A percentile compares a stretch with the other conserved stretches of the same genome.
phyloP scores from a whole-genome alignment of 2,113 vertebrate species.

The Narcine bancroftii region DNA sequence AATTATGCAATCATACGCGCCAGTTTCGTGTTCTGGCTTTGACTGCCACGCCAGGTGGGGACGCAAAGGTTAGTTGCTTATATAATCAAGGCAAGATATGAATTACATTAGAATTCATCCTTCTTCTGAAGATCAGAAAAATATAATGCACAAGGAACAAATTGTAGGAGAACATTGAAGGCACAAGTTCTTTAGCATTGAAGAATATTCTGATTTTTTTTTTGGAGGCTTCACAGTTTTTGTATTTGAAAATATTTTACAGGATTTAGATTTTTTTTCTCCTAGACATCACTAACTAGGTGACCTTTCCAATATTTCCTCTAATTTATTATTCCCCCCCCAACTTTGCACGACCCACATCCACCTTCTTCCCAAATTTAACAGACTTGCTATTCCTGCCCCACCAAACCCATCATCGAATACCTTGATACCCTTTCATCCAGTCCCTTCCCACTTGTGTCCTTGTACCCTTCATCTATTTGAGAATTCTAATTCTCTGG shows the following conservation, averaged over 20 bases:
- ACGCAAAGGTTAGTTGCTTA: constrained; percentile 66
- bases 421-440: too few relatives aligned
- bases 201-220: not conserved
- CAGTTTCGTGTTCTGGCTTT: constrained; percentile 87
- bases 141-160: not conserved
- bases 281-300: too few relatives aligned
- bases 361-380: too few relatives aligned
- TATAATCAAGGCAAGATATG: not conserved
- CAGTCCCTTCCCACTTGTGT: too few relatives aligned
- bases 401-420: too few relatives aligned
- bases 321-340: too few relatives aligned
- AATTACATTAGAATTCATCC: not conserved
- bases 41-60: constrained; percentile 86
- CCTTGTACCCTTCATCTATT: too few relatives aligned
- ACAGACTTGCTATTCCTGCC: too few relatives aligned
- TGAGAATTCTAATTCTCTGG: too few relatives aligned
- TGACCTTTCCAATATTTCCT: too few relatives aligned
- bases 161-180: not conserved
- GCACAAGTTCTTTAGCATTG: not conserved
- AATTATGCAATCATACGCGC: constrained; percentile 67
- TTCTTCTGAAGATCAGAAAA: not conserved
- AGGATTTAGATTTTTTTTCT: not conserved
- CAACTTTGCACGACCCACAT: too few relatives aligned
- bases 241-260: not conserved
- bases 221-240: not conserved